These are phyloP conservation scores for Drosophila suzukii DNA, from an alignment of 1,140 invertebrate genomes.

Conservation along the genomic window DNA sequence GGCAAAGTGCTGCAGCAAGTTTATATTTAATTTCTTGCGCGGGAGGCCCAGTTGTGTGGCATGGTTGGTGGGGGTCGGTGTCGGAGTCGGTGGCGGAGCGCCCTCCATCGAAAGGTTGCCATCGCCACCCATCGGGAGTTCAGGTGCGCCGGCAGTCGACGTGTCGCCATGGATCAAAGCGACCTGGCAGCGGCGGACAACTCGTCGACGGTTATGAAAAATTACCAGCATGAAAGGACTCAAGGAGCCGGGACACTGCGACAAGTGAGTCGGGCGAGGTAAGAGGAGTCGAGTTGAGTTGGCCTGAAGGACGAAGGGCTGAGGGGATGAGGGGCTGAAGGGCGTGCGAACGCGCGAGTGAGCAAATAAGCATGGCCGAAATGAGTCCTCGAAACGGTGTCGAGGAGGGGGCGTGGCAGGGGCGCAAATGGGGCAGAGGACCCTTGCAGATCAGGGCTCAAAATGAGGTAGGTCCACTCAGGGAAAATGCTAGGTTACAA, in stretches of 20 bases:
- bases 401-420: neutral
- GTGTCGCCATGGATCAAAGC: conserved; percentile 75
- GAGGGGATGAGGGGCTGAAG: conserved; percentile 25
- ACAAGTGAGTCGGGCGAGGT: conserved; percentile 33
- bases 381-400: conserved; percentile 49
- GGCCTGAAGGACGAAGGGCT: conserved; percentile 1
- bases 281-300: conserved; percentile 17
- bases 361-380: conserved; percentile 53
- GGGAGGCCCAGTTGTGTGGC: conserved; percentile 45
- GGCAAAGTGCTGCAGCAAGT: conserved; percentile 65
- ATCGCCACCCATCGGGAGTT: conserved; percentile 19
- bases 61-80: neutral
- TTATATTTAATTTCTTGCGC: conserved; percentile 79
- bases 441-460: conserved; percentile 15
- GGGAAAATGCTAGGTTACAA: neutral
- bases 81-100: neutral
- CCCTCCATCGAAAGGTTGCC: neutral
- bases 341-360: conserved; percentile 44
- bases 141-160: conserved; percentile 57
- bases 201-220: conserved; percentile 73
- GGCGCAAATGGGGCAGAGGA: conserved; percentile 17
- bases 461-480: conserved; percentile 15
- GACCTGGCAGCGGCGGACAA: conserved; percentile 45
- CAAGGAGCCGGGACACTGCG: conserved; percentile 42
- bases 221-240: conserved; percentile 64